Evolutionary conservation across 2,797 vertebrate genomes (phyloP).

Genomic region (Bovichtus diacanthus): DNA sequence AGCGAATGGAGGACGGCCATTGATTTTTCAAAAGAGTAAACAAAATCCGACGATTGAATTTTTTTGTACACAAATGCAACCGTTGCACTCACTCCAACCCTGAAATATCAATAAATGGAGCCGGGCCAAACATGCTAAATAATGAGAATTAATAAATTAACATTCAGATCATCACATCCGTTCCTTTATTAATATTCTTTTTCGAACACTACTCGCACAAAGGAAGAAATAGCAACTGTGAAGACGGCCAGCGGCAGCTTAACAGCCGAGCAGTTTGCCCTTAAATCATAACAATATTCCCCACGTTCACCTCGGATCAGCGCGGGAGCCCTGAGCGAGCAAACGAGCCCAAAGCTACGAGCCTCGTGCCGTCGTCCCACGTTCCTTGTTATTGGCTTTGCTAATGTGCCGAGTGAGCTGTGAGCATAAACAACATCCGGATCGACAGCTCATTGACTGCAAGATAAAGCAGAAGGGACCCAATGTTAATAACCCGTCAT

Average conservation of each 20-base stretch:
- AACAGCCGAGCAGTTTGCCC: constrained; percentile 10
- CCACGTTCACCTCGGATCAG: constrained; percentile 32
- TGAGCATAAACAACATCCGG: not conserved
- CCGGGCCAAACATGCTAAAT: constrained; percentile 13
- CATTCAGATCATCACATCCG: not conserved
- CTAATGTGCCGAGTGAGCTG: constrained; percentile 1
- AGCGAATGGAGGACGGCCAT: constrained; percentile 60
- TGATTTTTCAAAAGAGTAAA: constrained; percentile 75
- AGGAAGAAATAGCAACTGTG: too few species aligned
- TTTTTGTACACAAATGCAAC: constrained; percentile 52
- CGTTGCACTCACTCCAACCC: constrained; percentile 16
- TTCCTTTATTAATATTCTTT: not conserved
- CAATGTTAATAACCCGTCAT: not conserved
- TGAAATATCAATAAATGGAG: constrained; percentile 49
- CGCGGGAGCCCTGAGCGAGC: constrained; percentile 9
- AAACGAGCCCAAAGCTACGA: constrained; percentile 30
- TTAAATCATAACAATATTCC: constrained; percentile 14
- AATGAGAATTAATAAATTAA: not conserved
- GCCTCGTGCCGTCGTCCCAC: not conserved
- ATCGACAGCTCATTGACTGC: not conserved
- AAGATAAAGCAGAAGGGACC: not conserved
- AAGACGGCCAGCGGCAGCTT: not conserved
- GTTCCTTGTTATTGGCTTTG: constrained; percentile 14
- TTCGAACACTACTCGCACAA: not conserved
- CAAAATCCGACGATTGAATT: constrained; percentile 62